These are phyloP conservation scores for Ophioderma brevispina DNA, from an alignment of 35 echinoderm and acorn worm genomes.

Conservation along the genomic window DNA sequence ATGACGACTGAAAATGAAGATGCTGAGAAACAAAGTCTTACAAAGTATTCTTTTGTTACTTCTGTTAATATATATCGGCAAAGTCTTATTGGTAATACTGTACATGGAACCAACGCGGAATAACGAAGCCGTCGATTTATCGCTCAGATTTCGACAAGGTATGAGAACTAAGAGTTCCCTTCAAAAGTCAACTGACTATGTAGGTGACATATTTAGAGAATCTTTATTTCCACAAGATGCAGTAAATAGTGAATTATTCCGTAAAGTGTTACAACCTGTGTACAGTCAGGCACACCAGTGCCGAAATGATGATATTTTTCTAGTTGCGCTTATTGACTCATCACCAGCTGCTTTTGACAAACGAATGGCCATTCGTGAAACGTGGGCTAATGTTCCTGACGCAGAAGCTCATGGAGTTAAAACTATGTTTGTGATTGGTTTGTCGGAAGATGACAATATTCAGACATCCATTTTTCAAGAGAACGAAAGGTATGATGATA, in stretches of 20 bases:
- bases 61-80: slow-evolving; percentile 48
- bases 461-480: slow-evolving; percentile 63
- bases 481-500: slow-evolving; percentile 79
- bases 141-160: background rate
- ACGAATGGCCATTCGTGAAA: slow-evolving; percentile 75
- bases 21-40: slow-evolving; percentile 36
- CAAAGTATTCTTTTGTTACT: slow-evolving; percentile 56
- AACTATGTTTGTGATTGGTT: slow-evolving; percentile 77
- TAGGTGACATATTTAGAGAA: background rate
- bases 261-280: slow-evolving; percentile 40
- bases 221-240: background rate
- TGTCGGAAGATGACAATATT: slow-evolving; percentile 17
- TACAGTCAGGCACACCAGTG: slow-evolving; percentile 63
- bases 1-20: too few species aligned
- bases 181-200: background rate
- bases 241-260: slow-evolving; percentile 64
- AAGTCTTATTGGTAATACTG: slow-evolving; percentile 55
- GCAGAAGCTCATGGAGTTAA: slow-evolving; percentile 55
- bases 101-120: slow-evolving; percentile 45
- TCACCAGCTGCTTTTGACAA: slow-evolving; percentile 50
- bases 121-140: background rate
- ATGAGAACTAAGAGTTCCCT: too few species aligned
- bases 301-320: slow-evolving; percentile 41
- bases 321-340: slow-evolving; percentile 71
- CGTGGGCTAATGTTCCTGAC: slow-evolving; percentile 74